Evolutionary conservation across 2,797 vertebrate species (phyloP).

Genomic region (Gallinago solitaria): DNA sequence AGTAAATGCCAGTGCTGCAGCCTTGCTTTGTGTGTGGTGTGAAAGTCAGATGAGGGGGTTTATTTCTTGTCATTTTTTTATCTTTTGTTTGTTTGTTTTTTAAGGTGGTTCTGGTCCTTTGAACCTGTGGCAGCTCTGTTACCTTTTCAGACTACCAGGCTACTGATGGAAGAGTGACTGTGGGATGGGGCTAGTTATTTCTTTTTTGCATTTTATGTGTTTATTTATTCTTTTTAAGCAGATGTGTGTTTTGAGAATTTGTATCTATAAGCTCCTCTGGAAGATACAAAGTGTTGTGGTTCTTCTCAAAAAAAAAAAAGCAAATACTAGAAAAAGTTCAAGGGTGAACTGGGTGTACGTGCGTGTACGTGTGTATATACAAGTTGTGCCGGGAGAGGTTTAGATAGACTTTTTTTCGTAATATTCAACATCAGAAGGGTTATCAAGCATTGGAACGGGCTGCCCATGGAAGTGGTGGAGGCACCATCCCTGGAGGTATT

Average conservation of each 20-base stretch:
- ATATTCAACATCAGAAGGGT: no score
- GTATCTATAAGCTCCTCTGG: not conserved
- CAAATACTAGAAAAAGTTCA: not conserved
- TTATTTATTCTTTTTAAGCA: not conserved
- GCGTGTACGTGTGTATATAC: rapidly evolving
- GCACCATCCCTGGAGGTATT: no score
- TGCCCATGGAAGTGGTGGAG: no score
- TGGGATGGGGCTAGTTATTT: not conserved
- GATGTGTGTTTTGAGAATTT: not conserved
- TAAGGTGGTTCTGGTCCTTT: not conserved
- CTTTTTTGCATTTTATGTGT: not conserved
- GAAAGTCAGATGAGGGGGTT: not conserved
- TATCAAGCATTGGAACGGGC: no score
- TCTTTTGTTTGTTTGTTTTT: no score
- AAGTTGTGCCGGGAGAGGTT: no score
- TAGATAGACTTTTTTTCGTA: no score
- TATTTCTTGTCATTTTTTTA: not conserved
- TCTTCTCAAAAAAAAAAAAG: not conserved
- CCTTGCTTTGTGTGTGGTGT: not conserved
- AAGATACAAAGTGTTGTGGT: rapidly evolving
- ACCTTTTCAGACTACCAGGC: not conserved
- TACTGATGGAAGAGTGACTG: not conserved
- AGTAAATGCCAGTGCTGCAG: not conserved
- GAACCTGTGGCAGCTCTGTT: not conserved
- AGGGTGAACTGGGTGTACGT: rapidly evolving